Conservation (phyloP, 2,797 vertebrate genomes). For the Epinephelus malabaricus region DNA sequence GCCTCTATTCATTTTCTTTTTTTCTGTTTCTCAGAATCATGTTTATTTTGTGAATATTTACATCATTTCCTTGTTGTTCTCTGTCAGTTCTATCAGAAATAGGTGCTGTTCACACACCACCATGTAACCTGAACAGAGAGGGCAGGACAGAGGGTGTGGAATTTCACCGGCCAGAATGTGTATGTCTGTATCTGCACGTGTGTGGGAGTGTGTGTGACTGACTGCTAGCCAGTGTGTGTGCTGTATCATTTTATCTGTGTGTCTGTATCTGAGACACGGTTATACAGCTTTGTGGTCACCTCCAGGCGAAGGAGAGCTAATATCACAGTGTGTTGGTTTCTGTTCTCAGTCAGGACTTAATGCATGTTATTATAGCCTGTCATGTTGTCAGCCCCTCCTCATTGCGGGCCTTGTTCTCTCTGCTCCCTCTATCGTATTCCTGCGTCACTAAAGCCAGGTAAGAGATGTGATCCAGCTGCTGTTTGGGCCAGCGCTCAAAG, state of each 20-base stretch:
- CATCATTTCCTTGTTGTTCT: slow-evolving; percentile 24
- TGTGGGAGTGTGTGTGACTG: slow-evolving; percentile 26
- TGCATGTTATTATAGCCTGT: slow-evolving; percentile 47
- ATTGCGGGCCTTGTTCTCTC: slow-evolving; percentile 53
- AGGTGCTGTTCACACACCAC: slow-evolving; percentile 26
- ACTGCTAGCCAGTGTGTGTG: background rate
- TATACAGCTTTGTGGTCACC: slow-evolving; percentile 14
- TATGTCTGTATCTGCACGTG: slow-evolving; percentile 2
- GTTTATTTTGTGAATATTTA: background rate
- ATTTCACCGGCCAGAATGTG: slow-evolving; percentile 60
- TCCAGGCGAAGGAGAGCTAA: slow-evolving; percentile 38
- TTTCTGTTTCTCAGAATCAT: background rate
- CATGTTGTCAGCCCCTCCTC: slow-evolving; percentile 33
- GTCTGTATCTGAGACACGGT: slow-evolving; percentile 10
- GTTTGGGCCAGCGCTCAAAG: slow-evolving; percentile 13
- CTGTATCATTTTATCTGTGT: background rate
- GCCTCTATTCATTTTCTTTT: background rate
- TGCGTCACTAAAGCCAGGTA: slow-evolving; percentile 23
- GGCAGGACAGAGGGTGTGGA: slow-evolving; percentile 67
- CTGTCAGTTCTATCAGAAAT: slow-evolving; percentile 22
- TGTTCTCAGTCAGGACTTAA: slow-evolving; percentile 24
- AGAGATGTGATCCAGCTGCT: slow-evolving; percentile 23
- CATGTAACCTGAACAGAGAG: slow-evolving; percentile 60
- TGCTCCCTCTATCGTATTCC: slow-evolving; percentile 20
- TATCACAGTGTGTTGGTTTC: slow-evolving; percentile 40